phyloP scores from a whole-genome alignment of 2,113 vertebrate species.

The Lota lota region DNA sequence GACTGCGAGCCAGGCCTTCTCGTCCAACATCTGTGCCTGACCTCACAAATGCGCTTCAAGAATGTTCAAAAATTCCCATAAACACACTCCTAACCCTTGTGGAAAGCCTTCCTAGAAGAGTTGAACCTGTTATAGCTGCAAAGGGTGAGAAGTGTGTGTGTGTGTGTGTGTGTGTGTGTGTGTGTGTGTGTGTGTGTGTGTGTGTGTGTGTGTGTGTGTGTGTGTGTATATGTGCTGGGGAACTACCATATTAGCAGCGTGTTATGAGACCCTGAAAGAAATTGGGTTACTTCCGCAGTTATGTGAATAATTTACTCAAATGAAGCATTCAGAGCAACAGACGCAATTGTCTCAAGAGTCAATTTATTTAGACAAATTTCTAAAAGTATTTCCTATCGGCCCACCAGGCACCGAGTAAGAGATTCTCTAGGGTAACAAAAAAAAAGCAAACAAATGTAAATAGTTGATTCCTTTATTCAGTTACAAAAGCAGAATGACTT shows the following conservation, averaged over 20 bases:
- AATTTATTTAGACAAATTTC: slow-evolving; percentile 14
- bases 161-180: too few species aligned
- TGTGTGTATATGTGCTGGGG: not conserved
- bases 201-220: not conserved
- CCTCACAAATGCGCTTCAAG: too few species aligned
- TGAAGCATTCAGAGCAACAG: not conserved
- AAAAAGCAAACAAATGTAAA: slow-evolving; percentile 38
- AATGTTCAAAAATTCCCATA: too few species aligned
- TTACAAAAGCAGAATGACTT: slow-evolving; percentile 73
- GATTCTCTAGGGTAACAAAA: slow-evolving; percentile 11
- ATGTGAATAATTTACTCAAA: slow-evolving; percentile 8
- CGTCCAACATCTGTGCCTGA: too few species aligned
- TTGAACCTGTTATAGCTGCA: too few species aligned
- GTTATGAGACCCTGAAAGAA: not conserved
- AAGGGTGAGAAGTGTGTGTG: too few species aligned
- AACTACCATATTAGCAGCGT: not conserved
- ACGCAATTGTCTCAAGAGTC: not conserved
- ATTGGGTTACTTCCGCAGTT: slow-evolving; percentile 5
- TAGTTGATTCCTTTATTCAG: slow-evolving; percentile 67
- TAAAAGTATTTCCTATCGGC: slow-evolving; percentile 27
- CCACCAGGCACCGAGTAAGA: not conserved
- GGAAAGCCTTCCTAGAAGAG: too few species aligned
- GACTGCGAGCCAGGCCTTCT: too few species aligned
- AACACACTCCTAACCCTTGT: too few species aligned
- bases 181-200: too few species aligned